Evolutionary conservation across 2,888 invertebrate genomes (phyloP).

Genomic region (Tipula helvola): DNA sequence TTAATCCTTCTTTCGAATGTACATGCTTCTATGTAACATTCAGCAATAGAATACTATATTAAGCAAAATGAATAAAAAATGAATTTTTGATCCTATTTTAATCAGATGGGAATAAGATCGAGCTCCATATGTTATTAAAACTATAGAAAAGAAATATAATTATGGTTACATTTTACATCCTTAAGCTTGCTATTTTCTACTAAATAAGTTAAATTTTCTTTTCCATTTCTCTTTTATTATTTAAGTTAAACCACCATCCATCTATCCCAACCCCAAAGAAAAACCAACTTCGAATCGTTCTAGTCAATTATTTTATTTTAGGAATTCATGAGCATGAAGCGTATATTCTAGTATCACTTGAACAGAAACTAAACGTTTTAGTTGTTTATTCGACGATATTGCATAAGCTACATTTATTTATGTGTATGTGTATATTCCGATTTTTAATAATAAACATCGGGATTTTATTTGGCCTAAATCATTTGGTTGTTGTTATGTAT

Average conservation of each 20-base stretch:
- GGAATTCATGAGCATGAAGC: not conserved
- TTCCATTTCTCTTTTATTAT: too few species aligned
- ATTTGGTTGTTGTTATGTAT: too few species aligned
- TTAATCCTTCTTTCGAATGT: not conserved
- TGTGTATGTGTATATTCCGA: too few species aligned
- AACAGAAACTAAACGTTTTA: too few species aligned
- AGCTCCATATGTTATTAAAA: not conserved
- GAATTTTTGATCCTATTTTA: not conserved
- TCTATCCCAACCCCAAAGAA: not conserved
- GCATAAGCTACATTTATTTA: too few species aligned
- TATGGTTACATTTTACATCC: not conserved
- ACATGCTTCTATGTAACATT: not conserved
- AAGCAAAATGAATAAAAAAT: not conserved
- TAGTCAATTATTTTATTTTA: not conserved
- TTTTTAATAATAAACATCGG: too few species aligned
- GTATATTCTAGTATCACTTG: not conserved
- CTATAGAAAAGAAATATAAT: not conserved
- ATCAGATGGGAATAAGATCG: not conserved
- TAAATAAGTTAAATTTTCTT: too few species aligned
- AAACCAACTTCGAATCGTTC: not conserved
- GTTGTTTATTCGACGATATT: too few species aligned
- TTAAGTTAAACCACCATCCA: not conserved
- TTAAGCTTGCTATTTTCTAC: too few species aligned
- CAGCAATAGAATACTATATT: not conserved
- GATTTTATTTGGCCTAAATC: too few species aligned